Conservation (phyloP, 2,113 vertebrate genomes). For the Baryphthengus martii region DNA sequence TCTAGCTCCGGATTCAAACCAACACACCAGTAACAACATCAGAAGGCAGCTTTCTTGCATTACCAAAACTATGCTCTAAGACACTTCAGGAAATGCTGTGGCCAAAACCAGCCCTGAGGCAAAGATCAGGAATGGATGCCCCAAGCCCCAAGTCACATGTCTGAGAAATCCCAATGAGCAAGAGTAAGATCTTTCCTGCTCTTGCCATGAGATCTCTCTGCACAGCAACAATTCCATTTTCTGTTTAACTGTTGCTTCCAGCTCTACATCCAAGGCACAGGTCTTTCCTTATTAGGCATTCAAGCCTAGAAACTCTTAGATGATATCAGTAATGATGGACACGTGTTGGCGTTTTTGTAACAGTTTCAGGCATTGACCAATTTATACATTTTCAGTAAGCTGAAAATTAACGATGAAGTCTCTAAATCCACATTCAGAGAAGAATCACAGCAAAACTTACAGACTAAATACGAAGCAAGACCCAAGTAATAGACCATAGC, state of each 20-base stretch:
- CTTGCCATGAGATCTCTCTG: background rate
- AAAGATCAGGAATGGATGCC: background rate
- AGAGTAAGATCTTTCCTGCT: background rate
- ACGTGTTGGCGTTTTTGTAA: background rate
- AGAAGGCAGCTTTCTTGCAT: background rate
- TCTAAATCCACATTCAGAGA: background rate
- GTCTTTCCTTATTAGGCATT: background rate
- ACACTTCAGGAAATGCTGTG: background rate
- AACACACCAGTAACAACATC: rapidly evolving
- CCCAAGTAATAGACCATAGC: background rate
- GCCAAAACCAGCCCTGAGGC: background rate
- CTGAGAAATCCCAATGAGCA: background rate
- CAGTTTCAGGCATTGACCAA: background rate
- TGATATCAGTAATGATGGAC: background rate
- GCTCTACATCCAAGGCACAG: background rate
- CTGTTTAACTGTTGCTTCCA: background rate
- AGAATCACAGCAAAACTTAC: background rate
- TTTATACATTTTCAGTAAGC: background rate
- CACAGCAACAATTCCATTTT: background rate
- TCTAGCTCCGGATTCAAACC: background rate
- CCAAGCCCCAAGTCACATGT: rapidly evolving
- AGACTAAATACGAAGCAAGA: background rate
- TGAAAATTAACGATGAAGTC: background rate
- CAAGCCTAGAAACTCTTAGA: background rate
- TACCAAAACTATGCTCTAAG: no score